phyloP scores from a whole-genome alignment of 53 echinoderm and acorn worm genomes.

The Actinopyga echinites region DNA sequence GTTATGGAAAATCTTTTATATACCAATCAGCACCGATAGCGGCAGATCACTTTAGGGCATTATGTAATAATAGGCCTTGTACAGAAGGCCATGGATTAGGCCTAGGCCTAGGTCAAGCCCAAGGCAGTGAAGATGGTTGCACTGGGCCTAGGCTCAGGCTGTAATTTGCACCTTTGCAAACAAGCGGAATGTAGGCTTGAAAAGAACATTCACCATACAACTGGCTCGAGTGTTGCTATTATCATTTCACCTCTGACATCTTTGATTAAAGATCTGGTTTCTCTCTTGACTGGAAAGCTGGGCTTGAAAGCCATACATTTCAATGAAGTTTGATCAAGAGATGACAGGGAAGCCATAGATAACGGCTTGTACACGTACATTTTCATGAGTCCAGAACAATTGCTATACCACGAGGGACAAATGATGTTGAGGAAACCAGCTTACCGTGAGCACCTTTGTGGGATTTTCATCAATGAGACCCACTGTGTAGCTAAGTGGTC shows the following conservation, averaged over 20 bases:
- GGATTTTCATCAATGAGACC: constrained; percentile 49
- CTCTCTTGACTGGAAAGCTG: background rate
- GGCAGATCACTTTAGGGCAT: background rate
- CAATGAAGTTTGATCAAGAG: background rate
- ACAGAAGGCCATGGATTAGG: no score
- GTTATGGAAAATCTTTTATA: constrained; percentile 2
- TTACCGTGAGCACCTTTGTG: constrained; percentile 20
- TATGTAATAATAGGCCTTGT: no score
- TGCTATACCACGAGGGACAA: background rate
- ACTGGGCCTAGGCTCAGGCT: no score
- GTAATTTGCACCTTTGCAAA: no score
- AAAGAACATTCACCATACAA: background rate
- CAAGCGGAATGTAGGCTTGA: no score
- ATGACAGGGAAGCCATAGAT: background rate
- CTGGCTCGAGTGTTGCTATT: background rate
- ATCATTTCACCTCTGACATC: constrained; percentile 5
- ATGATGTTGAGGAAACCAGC: background rate
- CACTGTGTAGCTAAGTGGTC: constrained; percentile 34
- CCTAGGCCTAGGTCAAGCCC: no score
- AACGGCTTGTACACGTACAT: background rate
- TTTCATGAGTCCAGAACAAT: constrained; percentile 6
- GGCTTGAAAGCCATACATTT: background rate
- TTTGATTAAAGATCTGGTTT: background rate
- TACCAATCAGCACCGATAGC: background rate
- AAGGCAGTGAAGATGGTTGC: no score